Conservation (phyloP, 2,113 vertebrate genomes). For the Hippocampus zosterae region DNA sequence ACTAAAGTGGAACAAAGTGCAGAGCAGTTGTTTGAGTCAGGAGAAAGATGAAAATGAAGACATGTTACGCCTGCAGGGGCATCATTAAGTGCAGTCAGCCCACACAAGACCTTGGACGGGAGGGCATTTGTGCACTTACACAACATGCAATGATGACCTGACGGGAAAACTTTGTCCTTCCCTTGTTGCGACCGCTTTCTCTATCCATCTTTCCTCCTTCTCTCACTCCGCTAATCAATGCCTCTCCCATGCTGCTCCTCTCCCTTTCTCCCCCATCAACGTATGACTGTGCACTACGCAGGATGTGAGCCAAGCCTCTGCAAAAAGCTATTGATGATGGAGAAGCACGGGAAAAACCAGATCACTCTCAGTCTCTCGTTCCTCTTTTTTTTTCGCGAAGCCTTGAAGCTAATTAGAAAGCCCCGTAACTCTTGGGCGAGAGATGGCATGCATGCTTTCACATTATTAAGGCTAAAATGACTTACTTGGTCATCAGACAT, state of each 20-base stretch:
- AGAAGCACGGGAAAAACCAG: conserved; percentile 39
- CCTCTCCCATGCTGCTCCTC: conserved; percentile 35
- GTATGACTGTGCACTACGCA: conserved; percentile 30
- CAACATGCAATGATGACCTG: conserved; percentile 45
- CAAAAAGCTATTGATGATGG: conserved; percentile 50
- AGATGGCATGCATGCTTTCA: conserved; percentile 36
- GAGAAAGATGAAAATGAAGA: conserved; percentile 25
- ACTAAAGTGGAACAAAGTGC: conserved; percentile 22
- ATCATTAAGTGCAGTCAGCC: conserved; percentile 33
- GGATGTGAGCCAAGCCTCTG: conserved; percentile 57
- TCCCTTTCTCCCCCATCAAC: conserved; percentile 46
- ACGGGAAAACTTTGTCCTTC: conserved; percentile 30
- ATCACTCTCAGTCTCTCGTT: conserved; percentile 18
- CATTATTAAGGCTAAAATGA: conserved; percentile 46
- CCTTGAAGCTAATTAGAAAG: conserved; percentile 49
- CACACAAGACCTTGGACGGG: conserved; percentile 11
- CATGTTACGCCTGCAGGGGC: conserved; percentile 29
- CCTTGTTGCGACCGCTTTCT: conserved; percentile 25
- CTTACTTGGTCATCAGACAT: conserved; percentile 45
- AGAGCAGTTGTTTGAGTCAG: conserved; percentile 32
- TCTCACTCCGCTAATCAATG: conserved; percentile 49
- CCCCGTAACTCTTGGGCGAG: conserved; percentile 15
- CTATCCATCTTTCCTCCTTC: conserved; percentile 44
- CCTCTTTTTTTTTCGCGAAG: conserved; percentile 32
- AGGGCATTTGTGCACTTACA: conserved; percentile 23